phyloP scores from a whole-genome alignment of 2,113 vertebrate species.

The Corythoichthys intestinalis region DNA sequence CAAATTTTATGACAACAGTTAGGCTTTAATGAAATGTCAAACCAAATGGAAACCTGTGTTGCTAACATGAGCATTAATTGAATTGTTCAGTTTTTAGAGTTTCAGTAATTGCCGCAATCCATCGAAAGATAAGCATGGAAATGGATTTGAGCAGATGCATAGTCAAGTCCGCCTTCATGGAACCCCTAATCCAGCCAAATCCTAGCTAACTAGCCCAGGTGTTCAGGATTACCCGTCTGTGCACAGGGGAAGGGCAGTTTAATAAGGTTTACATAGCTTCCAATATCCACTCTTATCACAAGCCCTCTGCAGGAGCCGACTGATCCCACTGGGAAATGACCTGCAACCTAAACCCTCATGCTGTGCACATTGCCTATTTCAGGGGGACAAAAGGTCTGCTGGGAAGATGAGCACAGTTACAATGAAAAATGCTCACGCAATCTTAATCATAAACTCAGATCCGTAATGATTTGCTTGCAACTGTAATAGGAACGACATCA shows the following conservation, averaged over 20 bases:
- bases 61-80: conserved; percentile 4
- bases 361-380: conserved; percentile 43
- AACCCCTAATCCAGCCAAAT: conserved; percentile 60
- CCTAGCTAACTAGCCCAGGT: conserved; percentile 69
- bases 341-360: conserved; percentile 53
- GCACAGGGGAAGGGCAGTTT: conserved; percentile 54
- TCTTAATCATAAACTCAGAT: neutral
- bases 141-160: conserved; percentile 46
- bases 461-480: conserved; percentile 3
- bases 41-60: neutral
- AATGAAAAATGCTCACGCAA: conserved; percentile 12
- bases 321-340: conserved; percentile 60
- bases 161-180: conserved; percentile 46
- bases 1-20: neutral
- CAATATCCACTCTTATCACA: conserved; percentile 64
- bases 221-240: conserved; percentile 66
- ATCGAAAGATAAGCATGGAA: conserved; percentile 38
- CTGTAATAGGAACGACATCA: neutral
- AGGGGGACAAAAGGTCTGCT: conserved; percentile 25
- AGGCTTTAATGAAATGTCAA: neutral
- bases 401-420: conserved; percentile 22
- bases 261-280: conserved; percentile 69
- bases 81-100: conserved; percentile 9
- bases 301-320: conserved; percentile 48
- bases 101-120: conserved; percentile 11